Evolutionary conservation across 92 coral and sea anemone genomes (phyloP).

Genomic region (Epizoanthus fatuus): DNA sequence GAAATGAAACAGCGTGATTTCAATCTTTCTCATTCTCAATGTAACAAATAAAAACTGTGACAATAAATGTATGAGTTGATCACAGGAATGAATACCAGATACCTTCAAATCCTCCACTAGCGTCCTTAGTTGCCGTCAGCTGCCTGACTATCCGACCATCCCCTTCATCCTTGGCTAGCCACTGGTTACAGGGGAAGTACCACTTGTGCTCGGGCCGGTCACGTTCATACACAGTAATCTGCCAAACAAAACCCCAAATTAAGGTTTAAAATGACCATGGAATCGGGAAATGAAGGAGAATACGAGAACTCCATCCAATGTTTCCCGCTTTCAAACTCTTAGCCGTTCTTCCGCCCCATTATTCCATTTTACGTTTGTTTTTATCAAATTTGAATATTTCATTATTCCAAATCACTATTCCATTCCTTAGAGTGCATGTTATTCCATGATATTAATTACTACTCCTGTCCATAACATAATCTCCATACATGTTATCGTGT

Average conservation of each 20-base stretch:
- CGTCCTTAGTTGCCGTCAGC: slow-evolving; percentile 81
- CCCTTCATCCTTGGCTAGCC: slow-evolving; percentile 98
- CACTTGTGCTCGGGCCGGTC: slow-evolving; percentile 79
- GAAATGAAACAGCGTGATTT: too few relatives aligned
- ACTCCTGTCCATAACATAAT: too few relatives aligned
- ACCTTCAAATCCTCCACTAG: slow-evolving; percentile 85
- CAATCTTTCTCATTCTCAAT: too few relatives aligned
- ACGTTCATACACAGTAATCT: slow-evolving; percentile 84
- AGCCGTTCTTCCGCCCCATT: too few relatives aligned
- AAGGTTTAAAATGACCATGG: neutral
- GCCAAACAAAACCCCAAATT: neutral
- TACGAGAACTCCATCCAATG: too few relatives aligned
- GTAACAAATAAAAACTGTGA: neutral
- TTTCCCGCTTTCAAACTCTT: neutral
- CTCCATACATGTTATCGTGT: too few relatives aligned
- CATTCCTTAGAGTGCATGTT: too few relatives aligned
- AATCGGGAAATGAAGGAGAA: neutral
- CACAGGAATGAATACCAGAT: neutral
- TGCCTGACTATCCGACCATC: slow-evolving; percentile 85
- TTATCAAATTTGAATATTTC: too few relatives aligned
- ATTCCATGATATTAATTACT: too few relatives aligned
- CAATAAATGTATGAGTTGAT: too few relatives aligned
- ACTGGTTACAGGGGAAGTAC: slow-evolving; percentile 92
- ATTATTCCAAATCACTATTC: too few relatives aligned
- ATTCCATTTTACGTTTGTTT: too few relatives aligned